phyloP scores from a whole-genome alignment of 2,113 vertebrate genomes.

The Stomatorhinus ivindoensis region DNA sequence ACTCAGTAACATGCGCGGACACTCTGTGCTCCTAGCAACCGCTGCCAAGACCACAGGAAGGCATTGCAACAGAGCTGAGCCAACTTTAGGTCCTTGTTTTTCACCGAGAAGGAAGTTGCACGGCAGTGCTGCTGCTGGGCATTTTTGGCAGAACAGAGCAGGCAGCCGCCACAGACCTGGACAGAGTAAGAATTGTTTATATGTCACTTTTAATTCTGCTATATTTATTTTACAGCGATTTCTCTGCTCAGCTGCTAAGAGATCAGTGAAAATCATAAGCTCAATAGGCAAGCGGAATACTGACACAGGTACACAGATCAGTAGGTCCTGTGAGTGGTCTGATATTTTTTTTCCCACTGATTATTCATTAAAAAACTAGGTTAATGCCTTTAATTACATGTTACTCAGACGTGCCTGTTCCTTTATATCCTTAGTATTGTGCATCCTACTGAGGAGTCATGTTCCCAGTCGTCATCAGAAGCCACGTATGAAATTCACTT shows the following conservation, averaged over 20 bases:
- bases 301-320: background rate
- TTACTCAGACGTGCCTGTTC: background rate
- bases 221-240: background rate
- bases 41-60: background rate
- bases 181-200: background rate
- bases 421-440: background rate
- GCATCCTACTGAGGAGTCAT: background rate
- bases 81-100: slow-evolving; percentile 3
- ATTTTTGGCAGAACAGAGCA: background rate
- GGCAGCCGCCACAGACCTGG: background rate
- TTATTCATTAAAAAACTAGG: background rate
- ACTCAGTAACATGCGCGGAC: background rate
- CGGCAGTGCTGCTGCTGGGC: background rate
- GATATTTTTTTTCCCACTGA: background rate
- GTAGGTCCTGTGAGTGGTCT: background rate
- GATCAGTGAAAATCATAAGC: background rate
- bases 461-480: background rate
- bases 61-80: background rate
- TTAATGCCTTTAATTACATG: background rate
- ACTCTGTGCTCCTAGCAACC: background rate
- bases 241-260: background rate
- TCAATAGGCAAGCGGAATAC: background rate
- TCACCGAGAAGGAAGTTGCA: background rate
- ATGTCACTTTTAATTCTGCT: background rate
- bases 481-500: background rate